Evolutionary conservation across 2,797 vertebrate species (phyloP), one percentile per base, ranked within the genome.

Genomic region (Aldrovandia affinis): DNA sequence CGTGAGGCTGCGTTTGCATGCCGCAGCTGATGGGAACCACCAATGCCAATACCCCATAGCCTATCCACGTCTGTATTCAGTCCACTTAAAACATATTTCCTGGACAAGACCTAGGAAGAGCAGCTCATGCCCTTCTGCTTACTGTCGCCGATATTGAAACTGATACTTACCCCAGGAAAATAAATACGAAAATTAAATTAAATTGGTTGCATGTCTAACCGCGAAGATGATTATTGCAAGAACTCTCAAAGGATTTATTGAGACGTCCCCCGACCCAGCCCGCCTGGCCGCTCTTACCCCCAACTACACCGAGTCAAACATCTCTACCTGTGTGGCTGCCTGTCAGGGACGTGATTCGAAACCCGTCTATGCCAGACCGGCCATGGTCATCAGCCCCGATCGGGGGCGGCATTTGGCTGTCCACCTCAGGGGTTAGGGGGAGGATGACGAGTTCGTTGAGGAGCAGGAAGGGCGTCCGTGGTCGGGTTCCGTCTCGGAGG

Each of bases 51-150:
- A 70, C 25, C 14, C 65, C n/a, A 18, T 20, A 70, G 14, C 4
- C 15, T 39, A 39, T 70, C 14, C 65, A 39, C 39, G 14, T 39
- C 33, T 70, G 30, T 70, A 6, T 36, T 70, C 15, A 39, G 33
- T 70, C 12, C 33, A 20, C 33, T 70, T 70, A 70, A 70, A 70
- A 70, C 30, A 70, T 36, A 22, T 70, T 70, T 70, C 65, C 65
- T 39, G 65, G 65, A 70, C 65, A 36, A 70, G 33, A 39, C 33
- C 65, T 33, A 70, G 33, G 33, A 70, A 70, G 65, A 8, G 33
- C 30, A 7, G 65, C 65, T 36, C 39, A n/a, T 70, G 42, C 39
- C 39, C 42, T 77, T 25, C 42, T 77, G 73, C 22, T 44, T 77
- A 9, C 42, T 77, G 20, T 10, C 14, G 20, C 22, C n/a, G 50